A percentile compares a stretch with the other conserved stretches of the same genome.
Conservation (phyloP, 2,888 invertebrate genomes). For the Tricholauxania praeusta region DNA sequence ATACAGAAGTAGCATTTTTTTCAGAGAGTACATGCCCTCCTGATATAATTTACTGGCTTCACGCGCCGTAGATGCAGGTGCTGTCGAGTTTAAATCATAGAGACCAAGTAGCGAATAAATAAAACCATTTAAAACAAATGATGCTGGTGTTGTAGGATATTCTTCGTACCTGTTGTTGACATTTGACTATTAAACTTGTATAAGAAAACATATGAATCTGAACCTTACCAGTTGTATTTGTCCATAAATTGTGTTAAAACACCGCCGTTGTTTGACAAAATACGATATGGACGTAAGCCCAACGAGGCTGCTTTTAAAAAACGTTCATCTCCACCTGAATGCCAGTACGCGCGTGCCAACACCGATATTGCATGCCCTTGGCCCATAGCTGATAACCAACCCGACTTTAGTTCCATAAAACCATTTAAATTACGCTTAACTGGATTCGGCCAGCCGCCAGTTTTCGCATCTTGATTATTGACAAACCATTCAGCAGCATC, state of each 20-base stretch:
- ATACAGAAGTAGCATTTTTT: conserved; percentile 87
- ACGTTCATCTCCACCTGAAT: conserved; percentile 78
- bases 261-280: conserved; percentile 81
- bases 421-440: conserved; percentile 82
- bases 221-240: conserved; percentile 84
- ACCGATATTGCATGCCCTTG: conserved; percentile 98
- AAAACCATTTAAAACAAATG: conserved; percentile 98
- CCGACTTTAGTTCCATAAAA: conserved; percentile 83
- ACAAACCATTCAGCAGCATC: conserved; percentile 95
- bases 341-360: conserved; percentile 89
- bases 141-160: conserved; percentile 94
- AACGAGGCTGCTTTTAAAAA: conserved; percentile 87
- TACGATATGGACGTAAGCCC: conserved; percentile 83
- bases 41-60: conserved; percentile 83
- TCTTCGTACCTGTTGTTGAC: conserved; percentile 86
- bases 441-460: conserved; percentile 95
- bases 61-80: conserved; percentile 77
- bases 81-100: conserved; percentile 90
- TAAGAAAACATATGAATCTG: neutral
- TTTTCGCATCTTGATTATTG: conserved; percentile 81
- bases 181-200: neutral
- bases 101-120: conserved; percentile 96
- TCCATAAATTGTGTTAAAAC: conserved; percentile 88
- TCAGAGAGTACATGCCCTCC: conserved; percentile 88
- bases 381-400: conserved; percentile 98